phyloP scores from a whole-genome alignment of 2,888 invertebrate genomes.

The Noctua comes region DNA sequence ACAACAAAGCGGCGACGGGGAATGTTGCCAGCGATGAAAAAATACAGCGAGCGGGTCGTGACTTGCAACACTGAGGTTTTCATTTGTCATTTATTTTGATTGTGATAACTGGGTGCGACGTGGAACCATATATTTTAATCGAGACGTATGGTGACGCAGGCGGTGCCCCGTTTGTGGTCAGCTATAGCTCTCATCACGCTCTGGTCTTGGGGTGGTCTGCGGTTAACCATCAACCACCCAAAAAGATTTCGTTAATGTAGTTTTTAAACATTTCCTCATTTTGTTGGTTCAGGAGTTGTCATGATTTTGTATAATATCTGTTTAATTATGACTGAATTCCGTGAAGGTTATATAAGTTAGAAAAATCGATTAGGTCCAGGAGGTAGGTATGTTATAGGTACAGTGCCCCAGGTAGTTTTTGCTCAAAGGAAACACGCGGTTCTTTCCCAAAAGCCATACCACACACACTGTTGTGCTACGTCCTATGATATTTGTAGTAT shows the following conservation, averaged over 20 bases:
- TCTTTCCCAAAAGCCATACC: neutral
- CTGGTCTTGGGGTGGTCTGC: constrained; percentile 57
- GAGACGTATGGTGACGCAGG: constrained; percentile 60
- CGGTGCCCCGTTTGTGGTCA: constrained; percentile 55
- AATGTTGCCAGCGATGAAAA: constrained; percentile 83
- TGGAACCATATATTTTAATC: constrained; percentile 75
- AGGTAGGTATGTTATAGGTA: neutral
- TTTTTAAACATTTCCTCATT: neutral
- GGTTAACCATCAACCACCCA: constrained; percentile 25
- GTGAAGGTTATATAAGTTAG: neutral
- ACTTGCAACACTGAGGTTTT: constrained; percentile 88
- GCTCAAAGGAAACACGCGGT: neutral
- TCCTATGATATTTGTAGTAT: neutral
- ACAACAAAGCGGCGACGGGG: constrained; percentile 84
- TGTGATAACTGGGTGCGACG: constrained; percentile 84
- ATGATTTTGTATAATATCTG: neutral
- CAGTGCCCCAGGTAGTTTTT: neutral
- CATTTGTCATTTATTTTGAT: constrained; percentile 91
- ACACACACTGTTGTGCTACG: neutral
- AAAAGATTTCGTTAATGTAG: constrained; percentile 5
- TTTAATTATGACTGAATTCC: neutral
- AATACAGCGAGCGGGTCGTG: constrained; percentile 78
- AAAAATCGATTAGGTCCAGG: neutral
- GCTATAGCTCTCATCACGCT: constrained; percentile 52
- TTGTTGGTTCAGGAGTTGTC: neutral